Percentiles rank a stretch among this genome's conserved stretches.
These are phyloP conservation scores for Microctenopoma steveboyesi DNA, from an alignment of 2,797 vertebrate species.

Conservation along the genomic window DNA sequence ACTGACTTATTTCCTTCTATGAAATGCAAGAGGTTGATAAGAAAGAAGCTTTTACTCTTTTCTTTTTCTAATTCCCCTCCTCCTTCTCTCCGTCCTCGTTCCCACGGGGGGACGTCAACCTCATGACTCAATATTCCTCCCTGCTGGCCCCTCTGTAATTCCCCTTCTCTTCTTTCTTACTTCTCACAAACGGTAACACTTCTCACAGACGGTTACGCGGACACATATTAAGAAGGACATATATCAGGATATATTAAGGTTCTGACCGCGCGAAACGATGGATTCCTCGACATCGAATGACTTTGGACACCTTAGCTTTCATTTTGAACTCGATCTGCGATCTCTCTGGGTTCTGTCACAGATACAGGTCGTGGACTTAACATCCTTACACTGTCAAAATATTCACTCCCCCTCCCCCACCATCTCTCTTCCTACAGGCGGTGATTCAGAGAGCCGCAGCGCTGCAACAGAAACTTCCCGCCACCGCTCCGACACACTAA, in stretches of 20 bases:
- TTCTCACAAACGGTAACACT: background rate
- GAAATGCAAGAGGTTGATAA: conserved; percentile 39
- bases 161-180: conserved; percentile 27
- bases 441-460: conserved; percentile 60
- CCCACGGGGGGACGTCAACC: conserved; percentile 54
- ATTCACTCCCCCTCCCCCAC: conserved; percentile 39
- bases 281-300: background rate
- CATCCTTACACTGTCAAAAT: conserved; percentile 37
- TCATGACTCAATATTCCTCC: conserved; percentile 56
- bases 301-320: background rate
- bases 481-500: conserved; percentile 17
- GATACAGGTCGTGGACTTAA: background rate
- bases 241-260: background rate
- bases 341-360: background rate
- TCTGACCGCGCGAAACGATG: background rate
- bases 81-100: conserved; percentile 35
- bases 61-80: background rate
- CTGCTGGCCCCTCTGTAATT: conserved; percentile 46
- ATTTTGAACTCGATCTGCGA: background rate
- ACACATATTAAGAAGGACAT: too few species aligned
- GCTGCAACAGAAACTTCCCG: conserved; percentile 20
- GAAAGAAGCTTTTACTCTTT: conserved; percentile 29
- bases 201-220: background rate
- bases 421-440: conserved; percentile 45
- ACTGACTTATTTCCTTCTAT: conserved; percentile 7